Base-by-base conservation (phyloP, 2,888 invertebrate genomes). In the Rhodophaea formosa region DNA sequence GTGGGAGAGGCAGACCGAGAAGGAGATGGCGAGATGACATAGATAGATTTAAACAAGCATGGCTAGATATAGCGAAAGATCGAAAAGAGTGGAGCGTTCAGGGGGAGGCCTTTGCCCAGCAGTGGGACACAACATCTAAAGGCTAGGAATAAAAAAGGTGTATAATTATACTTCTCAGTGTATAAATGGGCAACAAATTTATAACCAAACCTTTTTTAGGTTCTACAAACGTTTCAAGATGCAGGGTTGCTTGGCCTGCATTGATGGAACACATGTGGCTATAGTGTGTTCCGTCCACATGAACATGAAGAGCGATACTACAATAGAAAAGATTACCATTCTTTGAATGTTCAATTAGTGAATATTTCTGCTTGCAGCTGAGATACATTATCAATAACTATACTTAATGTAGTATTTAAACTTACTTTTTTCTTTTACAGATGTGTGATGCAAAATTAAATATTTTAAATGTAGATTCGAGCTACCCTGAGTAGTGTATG, bases 401-500 rank as follows among this genome's bases (percentile, higher is more conserved):
- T n/a, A n/a, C n/a, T n/a, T 8, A 35, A 10, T 35, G 10, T 3
- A 30, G 30, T 30, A 30, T 30, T 10, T 10, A 1, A 7, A 35
- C 3, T 35, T 6, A 35, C 1, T 35, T 6, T 15, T 1, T 17
- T 46, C 1, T 17, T 46, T 46, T 17, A 23, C 56, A 49, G 56
- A 23, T 56, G 1, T 56, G 49, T 49, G 56, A 56, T 42, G 32
- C 56, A 0, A 56, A 56, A 8, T 23, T 56, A 23, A 56, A 49
- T 47, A 39, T 49, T 23, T n/a, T 56, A 15, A 39, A 39, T 49
- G 56, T 56, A 29, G 56, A 56, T 15, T 6, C 42, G 1, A 56
- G 56, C 10, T 56, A 56, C n/a, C 56, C 56, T 14, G 56, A 49
- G 8, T 29, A 56, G 56, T 56, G 56, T 56, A 49, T 56, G 56